phyloP scores from a whole-genome alignment of 2,113 vertebrate species.

The Nothocercus julius region DNA sequence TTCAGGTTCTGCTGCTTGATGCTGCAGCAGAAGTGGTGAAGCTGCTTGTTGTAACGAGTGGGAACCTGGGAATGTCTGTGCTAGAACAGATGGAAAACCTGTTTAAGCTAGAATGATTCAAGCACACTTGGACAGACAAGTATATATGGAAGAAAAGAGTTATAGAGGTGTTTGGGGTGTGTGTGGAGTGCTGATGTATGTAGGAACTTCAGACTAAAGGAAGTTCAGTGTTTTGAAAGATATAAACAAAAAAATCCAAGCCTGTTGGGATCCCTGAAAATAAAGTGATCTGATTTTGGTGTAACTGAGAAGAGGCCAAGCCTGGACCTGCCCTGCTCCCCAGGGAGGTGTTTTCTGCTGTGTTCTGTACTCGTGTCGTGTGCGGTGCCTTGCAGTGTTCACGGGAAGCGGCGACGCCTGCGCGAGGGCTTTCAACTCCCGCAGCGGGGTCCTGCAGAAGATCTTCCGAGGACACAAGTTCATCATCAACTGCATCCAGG shows the following conservation, averaged over 20 bases:
- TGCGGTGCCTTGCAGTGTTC: constrained; percentile 77
- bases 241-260: not conserved
- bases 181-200: not conserved
- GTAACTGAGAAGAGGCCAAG: not conserved
- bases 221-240: not conserved
- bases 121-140: not conserved
- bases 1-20: not conserved
- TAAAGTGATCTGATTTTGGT: not conserved
- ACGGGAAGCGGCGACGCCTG: constrained; percentile 84
- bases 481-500: constrained; percentile 86
- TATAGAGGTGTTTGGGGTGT: not conserved
- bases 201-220: not conserved
- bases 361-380: rapidly evolving
- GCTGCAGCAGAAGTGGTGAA: not conserved
- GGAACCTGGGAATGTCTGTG: not conserved
- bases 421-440: constrained; percentile 82
- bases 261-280: not conserved
- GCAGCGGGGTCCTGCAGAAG: constrained; percentile 77
- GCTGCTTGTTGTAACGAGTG: not conserved
- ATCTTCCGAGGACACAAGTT: constrained; percentile 83
- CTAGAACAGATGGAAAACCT: not conserved
- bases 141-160: not conserved
- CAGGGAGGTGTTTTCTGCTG: not conserved
- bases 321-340: rapidly evolving
- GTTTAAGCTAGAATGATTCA: not conserved